A percentile compares a stretch with the other conserved stretches of the same genome.
These are phyloP conservation scores for Tapirus terrestris DNA, from an alignment of 2,113 vertebrate species.

Conservation along the genomic window DNA sequence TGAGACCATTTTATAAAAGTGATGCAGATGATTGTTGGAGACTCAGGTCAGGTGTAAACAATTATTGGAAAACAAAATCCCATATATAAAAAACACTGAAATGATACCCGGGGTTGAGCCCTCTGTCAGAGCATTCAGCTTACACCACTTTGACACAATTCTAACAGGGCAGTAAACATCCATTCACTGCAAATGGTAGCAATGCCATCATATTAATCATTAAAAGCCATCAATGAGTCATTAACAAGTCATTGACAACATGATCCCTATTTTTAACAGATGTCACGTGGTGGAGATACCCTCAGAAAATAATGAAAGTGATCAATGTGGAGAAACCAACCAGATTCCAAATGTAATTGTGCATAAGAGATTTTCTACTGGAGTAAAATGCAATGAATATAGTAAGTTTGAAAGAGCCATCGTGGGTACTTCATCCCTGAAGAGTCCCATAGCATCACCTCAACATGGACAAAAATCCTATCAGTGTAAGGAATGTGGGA, in stretches of 20 bases:
- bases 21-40: neutral
- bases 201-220: neutral
- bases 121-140: neutral
- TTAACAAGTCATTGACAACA: neutral
- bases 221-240: neutral
- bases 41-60: neutral
- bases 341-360: neutral
- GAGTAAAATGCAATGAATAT: neutral
- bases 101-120: neutral
- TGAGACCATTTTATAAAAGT: neutral
- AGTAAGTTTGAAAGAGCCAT: neutral
- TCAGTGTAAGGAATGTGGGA: neutral
- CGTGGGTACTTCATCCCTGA: neutral
- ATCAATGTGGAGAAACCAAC: neutral
- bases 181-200: neutral
- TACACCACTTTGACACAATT: neutral
- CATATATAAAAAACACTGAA: neutral
- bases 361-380: neutral
- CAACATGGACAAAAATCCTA: conserved; percentile 74
- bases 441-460: neutral
- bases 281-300: neutral
- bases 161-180: neutral
- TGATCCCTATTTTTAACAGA: neutral
- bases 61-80: neutral
- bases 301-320: neutral